These are phyloP conservation scores for Emydoidea blandingii DNA, from an alignment of 2,797 vertebrate genomes.

Conservation along the genomic window DNA sequence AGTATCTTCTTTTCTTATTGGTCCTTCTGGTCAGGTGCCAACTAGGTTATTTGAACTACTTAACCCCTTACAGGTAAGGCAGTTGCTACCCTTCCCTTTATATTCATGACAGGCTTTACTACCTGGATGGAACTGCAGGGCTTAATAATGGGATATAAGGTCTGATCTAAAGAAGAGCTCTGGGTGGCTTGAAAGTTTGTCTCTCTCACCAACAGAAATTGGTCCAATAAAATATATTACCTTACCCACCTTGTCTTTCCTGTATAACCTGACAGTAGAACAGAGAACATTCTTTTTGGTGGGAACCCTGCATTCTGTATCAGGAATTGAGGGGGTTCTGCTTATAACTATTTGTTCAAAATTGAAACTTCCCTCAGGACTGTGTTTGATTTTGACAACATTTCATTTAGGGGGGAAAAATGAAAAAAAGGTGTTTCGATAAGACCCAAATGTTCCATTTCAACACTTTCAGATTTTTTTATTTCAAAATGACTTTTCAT, in stretches of 20 bases:
- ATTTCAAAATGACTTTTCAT: neutral
- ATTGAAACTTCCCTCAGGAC: neutral
- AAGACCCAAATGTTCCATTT: neutral
- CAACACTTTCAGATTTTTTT: neutral
- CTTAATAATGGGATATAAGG: constrained; percentile 47
- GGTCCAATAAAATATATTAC: no score
- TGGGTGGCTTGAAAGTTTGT: no score
- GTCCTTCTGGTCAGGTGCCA: no score
- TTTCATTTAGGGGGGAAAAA: neutral
- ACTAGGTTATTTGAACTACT: no score
- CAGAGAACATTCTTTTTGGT: no score
- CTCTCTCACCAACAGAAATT: no score
- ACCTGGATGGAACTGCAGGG: neutral
- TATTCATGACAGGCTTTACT: neutral
- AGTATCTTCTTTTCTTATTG: no score
- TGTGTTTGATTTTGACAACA: neutral
- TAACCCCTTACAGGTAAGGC: no score
- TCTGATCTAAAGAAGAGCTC: neutral
- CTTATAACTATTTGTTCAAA: neutral
- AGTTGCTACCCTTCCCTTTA: no score
- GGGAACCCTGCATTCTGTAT: no score
- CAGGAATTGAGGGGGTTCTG: neutral
- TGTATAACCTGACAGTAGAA: no score
- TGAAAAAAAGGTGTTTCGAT: neutral
- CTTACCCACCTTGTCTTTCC: no score